phyloP scores from a whole-genome alignment of 1,140 invertebrate genomes.

The Megathymus violae region DNA sequence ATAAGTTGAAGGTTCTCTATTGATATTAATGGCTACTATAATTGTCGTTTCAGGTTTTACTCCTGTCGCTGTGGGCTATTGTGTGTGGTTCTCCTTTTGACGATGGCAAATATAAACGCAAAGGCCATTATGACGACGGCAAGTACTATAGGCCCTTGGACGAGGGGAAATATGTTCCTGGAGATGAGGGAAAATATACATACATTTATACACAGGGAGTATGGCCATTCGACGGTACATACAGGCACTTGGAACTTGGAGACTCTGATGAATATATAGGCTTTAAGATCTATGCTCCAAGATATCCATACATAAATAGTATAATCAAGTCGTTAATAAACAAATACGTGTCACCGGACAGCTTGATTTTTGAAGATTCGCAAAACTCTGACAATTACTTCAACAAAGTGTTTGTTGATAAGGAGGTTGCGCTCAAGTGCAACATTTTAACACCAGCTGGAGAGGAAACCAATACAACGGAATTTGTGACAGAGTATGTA shows the following conservation, averaged over 20 bases:
- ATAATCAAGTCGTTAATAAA: slow-evolving; percentile 58
- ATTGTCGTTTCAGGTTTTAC: slow-evolving; percentile 52
- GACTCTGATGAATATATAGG: slow-evolving; percentile 62
- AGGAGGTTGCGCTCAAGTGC: slow-evolving; percentile 65
- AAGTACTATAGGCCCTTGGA: slow-evolving; percentile 67
- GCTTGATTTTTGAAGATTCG: slow-evolving; percentile 64
- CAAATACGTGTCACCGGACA: slow-evolving; percentile 60
- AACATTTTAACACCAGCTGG: slow-evolving; percentile 49
- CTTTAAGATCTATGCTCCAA: slow-evolving; percentile 59
- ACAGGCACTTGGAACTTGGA: slow-evolving; percentile 69
- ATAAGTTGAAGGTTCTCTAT: too few relatives aligned
- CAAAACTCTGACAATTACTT: slow-evolving; percentile 53
- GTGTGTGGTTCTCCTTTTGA: slow-evolving; percentile 61
- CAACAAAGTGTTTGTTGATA: slow-evolving; percentile 49
- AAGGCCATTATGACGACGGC: slow-evolving; percentile 61
- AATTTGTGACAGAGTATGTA: slow-evolving; percentile 68
- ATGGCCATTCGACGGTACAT: slow-evolving; percentile 77
- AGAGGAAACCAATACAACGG: slow-evolving; percentile 45
- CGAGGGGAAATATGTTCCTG: slow-evolving; percentile 82
- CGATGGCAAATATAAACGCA: slow-evolving; percentile 68
- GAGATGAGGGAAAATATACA: slow-evolving; percentile 82
- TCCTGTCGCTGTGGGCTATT: slow-evolving; percentile 48
- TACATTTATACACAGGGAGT: slow-evolving; percentile 67
- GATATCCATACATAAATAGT: slow-evolving; percentile 67
- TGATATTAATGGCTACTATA: not conserved